These are phyloP conservation scores for Andrena flavipes DNA, from an alignment of 2,888 invertebrate species.

Conservation along the genomic window DNA sequence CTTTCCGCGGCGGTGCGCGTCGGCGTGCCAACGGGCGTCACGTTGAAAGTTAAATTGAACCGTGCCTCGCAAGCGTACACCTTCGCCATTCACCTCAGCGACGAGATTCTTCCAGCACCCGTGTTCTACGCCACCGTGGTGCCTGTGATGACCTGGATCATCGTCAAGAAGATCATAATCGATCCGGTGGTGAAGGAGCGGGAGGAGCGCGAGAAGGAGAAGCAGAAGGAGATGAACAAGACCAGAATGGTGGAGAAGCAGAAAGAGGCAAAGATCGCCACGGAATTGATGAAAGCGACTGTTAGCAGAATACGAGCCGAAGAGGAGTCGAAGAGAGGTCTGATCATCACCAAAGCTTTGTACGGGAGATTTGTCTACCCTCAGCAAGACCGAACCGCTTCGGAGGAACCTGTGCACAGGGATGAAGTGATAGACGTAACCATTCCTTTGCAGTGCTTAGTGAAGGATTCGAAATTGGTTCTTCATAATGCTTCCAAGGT, in stretches of 20 bases:
- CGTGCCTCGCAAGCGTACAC: slow-evolving; percentile 95
- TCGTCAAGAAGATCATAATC: slow-evolving; percentile 93
- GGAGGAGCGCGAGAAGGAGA: slow-evolving; percentile 92
- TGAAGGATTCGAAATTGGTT: slow-evolving; percentile 95
- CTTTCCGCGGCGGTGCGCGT: slow-evolving; percentile 94
- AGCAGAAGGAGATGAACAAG: slow-evolving; percentile 92
- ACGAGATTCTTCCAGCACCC: slow-evolving; percentile 95
- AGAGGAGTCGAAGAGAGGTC: slow-evolving; percentile 93
- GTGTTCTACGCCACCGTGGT: slow-evolving; percentile 96
- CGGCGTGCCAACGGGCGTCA: slow-evolving; percentile 95
- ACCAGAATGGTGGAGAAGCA: slow-evolving; percentile 92
- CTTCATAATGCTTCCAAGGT: slow-evolving; percentile 95
- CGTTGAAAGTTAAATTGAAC: slow-evolving; percentile 93
- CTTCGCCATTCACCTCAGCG: slow-evolving; percentile 95
- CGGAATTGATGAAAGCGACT: slow-evolving; percentile 96
- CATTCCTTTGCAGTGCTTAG: slow-evolving; percentile 96
- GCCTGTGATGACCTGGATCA: slow-evolving; percentile 93
- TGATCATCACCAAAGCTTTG: slow-evolving; percentile 93
- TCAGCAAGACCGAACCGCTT: slow-evolving; percentile 69
- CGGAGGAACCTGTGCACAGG: slow-evolving; percentile 76
- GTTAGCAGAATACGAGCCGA: slow-evolving; percentile 93
- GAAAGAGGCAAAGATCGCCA: slow-evolving; percentile 93
- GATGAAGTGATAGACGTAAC: slow-evolving; percentile 94
- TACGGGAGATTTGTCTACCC: slow-evolving; percentile 89
- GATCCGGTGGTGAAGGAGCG: slow-evolving; percentile 93